Evolutionary conservation across 2,797 vertebrate species (phyloP).

Genomic region (Dromococcyx pavoninus): DNA sequence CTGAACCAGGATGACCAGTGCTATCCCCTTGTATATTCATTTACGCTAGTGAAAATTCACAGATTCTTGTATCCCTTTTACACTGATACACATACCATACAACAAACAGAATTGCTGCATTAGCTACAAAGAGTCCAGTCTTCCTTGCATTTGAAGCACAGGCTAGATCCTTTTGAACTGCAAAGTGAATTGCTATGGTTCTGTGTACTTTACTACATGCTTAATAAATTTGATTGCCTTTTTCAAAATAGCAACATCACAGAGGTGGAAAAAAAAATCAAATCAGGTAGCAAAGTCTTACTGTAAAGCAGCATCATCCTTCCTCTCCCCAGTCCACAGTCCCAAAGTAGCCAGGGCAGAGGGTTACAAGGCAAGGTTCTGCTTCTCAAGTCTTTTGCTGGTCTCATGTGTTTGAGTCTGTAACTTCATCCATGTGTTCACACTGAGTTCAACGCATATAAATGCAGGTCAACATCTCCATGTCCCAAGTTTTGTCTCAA

Average conservation of each 20-base stretch:
- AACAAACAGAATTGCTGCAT: neutral
- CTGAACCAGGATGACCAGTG: neutral
- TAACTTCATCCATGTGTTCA: conserved; percentile 6
- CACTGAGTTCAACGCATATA: conserved; percentile 9
- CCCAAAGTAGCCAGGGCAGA: neutral
- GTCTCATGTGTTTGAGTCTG: conserved; percentile 5
- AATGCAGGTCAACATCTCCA: conserved; percentile 40
- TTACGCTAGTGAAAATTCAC: neutral
- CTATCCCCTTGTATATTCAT: neutral
- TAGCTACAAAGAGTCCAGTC: neutral
- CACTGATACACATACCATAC: neutral
- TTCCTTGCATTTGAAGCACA: neutral
- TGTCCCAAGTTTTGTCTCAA: conserved; percentile 37
- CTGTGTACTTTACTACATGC: neutral
- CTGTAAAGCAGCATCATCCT: conserved; percentile 4
- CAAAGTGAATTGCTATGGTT: neutral
- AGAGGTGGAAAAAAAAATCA: neutral
- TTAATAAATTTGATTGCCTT: conserved; percentile 28
- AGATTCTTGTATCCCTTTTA: neutral
- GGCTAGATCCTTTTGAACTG: neutral
- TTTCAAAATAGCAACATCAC: neutral
- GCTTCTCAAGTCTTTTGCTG: neutral
- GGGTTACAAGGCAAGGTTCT: conserved; percentile 23
- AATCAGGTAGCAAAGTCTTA: neutral
- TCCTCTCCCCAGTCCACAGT: neutral